Percentiles rank a stretch among this genome's conserved stretches.
These are phyloP conservation scores for Rhagonycha fulva DNA, from an alignment of 2,888 invertebrate species.

Conservation along the genomic window DNA sequence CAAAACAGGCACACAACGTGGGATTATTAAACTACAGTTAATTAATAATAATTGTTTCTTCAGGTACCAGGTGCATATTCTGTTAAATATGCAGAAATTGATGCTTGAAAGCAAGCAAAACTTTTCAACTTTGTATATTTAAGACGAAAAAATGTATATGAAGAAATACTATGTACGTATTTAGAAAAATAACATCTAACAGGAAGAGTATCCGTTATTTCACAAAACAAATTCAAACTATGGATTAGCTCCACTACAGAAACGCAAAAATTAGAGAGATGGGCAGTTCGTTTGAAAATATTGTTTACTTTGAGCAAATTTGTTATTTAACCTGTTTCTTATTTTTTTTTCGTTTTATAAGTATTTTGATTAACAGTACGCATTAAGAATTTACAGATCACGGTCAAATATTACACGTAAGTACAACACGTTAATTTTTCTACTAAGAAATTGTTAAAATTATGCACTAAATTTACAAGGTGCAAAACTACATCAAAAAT, in stretches of 20 bases:
- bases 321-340: slow-evolving; percentile 7
- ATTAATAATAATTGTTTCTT: not conserved
- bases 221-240: not conserved
- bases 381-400: slow-evolving; percentile 5
- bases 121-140: not conserved
- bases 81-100: not conserved
- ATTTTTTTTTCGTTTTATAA: not conserved
- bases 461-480: not conserved
- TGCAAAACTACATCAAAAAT: not conserved
- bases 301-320: slow-evolving; percentile 30
- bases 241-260: not conserved
- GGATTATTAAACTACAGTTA: not conserved
- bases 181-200: not conserved
- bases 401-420: slow-evolving; percentile 21
- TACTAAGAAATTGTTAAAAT: not conserved
- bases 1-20: not conserved
- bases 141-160: not conserved
- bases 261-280: not conserved
- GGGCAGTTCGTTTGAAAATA: slow-evolving; percentile 24
- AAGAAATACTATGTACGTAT: not conserved
- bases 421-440: slow-evolving; percentile 13
- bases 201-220: not conserved
- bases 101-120: not conserved
- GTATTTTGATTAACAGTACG: slow-evolving; percentile 15
- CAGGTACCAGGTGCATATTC: not conserved